A percentile compares a stretch with the other conserved stretches of the same genome.
phyloP scores from a whole-genome alignment of 2,113 vertebrate genomes.

The Colinus virginianus region DNA sequence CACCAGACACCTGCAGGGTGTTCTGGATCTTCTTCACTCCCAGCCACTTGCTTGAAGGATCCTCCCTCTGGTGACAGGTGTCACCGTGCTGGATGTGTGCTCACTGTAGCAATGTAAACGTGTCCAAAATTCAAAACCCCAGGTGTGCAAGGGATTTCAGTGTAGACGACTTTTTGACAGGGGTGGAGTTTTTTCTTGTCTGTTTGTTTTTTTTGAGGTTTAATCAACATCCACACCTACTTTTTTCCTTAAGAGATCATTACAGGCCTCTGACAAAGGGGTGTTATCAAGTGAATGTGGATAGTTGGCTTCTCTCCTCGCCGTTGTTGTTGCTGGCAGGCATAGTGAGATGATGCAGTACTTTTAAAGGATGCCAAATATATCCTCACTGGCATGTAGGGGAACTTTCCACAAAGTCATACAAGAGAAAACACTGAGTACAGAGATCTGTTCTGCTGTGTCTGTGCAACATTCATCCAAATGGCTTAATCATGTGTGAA shows the following conservation, averaged over 20 bases:
- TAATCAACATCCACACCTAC: slow-evolving; percentile 18
- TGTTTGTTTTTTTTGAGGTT: background rate
- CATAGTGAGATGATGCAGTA: slow-evolving; percentile 36
- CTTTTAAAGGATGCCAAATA: slow-evolving; percentile 38
- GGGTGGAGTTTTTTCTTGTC: background rate
- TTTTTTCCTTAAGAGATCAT: slow-evolving; percentile 35
- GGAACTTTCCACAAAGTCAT: slow-evolving; percentile 60
- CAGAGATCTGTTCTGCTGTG: background rate
- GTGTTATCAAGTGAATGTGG: background rate
- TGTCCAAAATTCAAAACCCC: background rate
- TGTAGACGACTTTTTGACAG: background rate
- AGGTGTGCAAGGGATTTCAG: background rate
- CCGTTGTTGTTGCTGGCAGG: slow-evolving; percentile 47
- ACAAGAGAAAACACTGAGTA: background rate
- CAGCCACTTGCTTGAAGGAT: background rate
- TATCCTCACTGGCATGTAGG: slow-evolving; percentile 36
- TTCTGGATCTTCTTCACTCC: slow-evolving; percentile 30
- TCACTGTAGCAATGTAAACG: slow-evolving; percentile 42
- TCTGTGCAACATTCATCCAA: slow-evolving; percentile 7
- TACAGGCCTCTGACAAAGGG: slow-evolving; percentile 3
- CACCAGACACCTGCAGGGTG: slow-evolving; percentile 6
- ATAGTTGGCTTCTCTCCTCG: slow-evolving; percentile 19
- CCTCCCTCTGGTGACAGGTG: background rate
- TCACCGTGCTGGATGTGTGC: background rate
- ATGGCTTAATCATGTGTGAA: background rate